These are phyloP conservation scores for Pristis pectinata DNA, from an alignment of 2,797 vertebrate genomes.

Conservation along the genomic window DNA sequence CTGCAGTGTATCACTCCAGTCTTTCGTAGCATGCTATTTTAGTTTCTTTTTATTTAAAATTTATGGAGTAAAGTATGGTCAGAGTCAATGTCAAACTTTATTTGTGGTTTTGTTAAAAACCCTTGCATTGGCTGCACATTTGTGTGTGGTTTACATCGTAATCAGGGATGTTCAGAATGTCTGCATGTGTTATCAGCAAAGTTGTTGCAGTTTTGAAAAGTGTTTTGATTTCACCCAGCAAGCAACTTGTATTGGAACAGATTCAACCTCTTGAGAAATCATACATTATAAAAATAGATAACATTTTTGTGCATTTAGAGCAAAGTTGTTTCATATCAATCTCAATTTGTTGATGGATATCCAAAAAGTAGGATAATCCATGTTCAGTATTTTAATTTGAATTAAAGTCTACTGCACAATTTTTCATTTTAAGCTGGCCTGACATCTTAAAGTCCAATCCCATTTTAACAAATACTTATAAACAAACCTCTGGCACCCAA, in stretches of 20 bases:
- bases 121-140: not conserved
- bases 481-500: too few species aligned
- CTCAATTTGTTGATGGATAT: not conserved
- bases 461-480: too few species aligned
- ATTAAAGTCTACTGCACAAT: not conserved
- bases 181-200: not conserved
- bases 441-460: not conserved
- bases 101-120: not conserved
- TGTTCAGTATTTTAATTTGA: not conserved
- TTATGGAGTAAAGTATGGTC: not conserved
- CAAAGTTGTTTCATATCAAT: not conserved
- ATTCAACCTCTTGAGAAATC: not conserved
- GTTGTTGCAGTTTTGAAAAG: not conserved
- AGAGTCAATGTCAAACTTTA: not conserved
- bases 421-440: not conserved
- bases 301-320: not conserved
- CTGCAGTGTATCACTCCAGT: not conserved
- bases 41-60: not conserved
- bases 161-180: not conserved
- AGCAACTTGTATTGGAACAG: not conserved
- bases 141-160: not conserved
- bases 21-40: not conserved
- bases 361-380: too few species aligned
- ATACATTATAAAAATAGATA: not conserved
- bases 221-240: not conserved